Conservation (phyloP, 2,888 invertebrate species). For the Acanthococcus lagerstroemiae region DNA sequence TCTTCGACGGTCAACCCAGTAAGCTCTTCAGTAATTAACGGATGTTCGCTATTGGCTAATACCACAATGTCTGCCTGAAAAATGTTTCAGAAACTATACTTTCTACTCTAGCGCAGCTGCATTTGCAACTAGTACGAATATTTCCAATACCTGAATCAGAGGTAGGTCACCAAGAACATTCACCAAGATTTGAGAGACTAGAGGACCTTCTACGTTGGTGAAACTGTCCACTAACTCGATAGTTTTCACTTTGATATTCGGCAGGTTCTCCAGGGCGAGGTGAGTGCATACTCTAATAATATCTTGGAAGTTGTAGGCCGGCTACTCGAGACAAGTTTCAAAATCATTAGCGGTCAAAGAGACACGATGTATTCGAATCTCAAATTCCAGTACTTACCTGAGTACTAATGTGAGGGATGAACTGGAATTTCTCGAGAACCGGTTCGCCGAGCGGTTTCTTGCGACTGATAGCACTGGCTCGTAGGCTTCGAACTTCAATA, state of each 20-base stretch:
- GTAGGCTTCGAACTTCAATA: constrained; percentile 64
- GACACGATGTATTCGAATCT: not conserved
- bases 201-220: constrained; percentile 46
- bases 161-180: constrained; percentile 53
- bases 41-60: constrained; percentile 40
- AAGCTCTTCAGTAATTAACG: constrained; percentile 44
- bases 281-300: constrained; percentile 56
- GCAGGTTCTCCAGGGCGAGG: constrained; percentile 60
- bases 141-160: constrained; percentile 38
- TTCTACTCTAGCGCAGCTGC: too few species aligned
- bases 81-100: not conserved
- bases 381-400: constrained; percentile 17
- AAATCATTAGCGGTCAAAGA: not conserved
- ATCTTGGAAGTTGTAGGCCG: constrained; percentile 42
- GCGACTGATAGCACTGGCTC: constrained; percentile 63
- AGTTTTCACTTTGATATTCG: constrained; percentile 51
- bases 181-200: constrained; percentile 48
- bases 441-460: constrained; percentile 60
- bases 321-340: constrained; percentile 19
- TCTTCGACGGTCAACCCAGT: constrained; percentile 50
- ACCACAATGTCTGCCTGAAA: constrained; percentile 50
- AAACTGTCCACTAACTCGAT: constrained; percentile 49
- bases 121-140: too few species aligned
- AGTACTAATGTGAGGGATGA: constrained; percentile 50
- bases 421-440: constrained; percentile 63